Conservation (phyloP, 2,888 invertebrate species). For the Diaphora mendica region DNA sequence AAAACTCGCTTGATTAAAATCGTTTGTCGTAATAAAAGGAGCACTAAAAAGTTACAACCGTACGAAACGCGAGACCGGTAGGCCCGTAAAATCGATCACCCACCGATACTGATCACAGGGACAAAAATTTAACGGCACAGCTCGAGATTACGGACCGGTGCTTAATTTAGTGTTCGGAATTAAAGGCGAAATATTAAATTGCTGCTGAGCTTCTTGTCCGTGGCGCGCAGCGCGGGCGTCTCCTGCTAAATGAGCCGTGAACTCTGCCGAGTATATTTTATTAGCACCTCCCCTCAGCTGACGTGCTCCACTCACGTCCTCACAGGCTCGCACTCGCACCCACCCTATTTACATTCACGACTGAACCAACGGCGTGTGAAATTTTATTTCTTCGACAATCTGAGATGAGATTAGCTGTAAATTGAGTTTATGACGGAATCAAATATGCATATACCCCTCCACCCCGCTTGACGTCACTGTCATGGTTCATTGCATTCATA, state of each 20-base stretch:
- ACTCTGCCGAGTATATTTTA: constrained; percentile 73
- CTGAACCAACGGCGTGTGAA: constrained; percentile 79
- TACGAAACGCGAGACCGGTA: constrained; percentile 78
- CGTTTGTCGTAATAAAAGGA: constrained; percentile 86
- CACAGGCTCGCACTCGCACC: constrained; percentile 44
- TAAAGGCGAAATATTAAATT: constrained; percentile 75
- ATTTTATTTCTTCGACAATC: constrained; percentile 86
- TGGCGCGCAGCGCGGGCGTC: constrained; percentile 55
- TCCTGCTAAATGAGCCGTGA: constrained; percentile 76
- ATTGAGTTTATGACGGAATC: constrained; percentile 84
- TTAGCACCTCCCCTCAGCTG: constrained; percentile 56
- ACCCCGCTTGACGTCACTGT: constrained; percentile 55
- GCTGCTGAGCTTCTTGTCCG: constrained; percentile 60
- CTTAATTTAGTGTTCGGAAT: constrained; percentile 73
- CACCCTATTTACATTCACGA: constrained; percentile 79
- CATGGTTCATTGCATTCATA: constrained; percentile 74
- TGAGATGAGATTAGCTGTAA: constrained; percentile 85
- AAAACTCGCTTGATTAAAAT: constrained; percentile 86
- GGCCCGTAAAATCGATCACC: constrained; percentile 84
- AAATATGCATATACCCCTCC: constrained; percentile 78
- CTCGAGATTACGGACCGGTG: constrained; percentile 68
- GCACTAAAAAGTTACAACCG: constrained; percentile 85
- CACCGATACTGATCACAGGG: constrained; percentile 77
- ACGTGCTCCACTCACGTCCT: constrained; percentile 45
- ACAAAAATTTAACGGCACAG: constrained; percentile 79